Evolutionary conservation across 2,888 invertebrate genomes (phyloP).

Genomic region (Acutogordius australiensis): DNA sequence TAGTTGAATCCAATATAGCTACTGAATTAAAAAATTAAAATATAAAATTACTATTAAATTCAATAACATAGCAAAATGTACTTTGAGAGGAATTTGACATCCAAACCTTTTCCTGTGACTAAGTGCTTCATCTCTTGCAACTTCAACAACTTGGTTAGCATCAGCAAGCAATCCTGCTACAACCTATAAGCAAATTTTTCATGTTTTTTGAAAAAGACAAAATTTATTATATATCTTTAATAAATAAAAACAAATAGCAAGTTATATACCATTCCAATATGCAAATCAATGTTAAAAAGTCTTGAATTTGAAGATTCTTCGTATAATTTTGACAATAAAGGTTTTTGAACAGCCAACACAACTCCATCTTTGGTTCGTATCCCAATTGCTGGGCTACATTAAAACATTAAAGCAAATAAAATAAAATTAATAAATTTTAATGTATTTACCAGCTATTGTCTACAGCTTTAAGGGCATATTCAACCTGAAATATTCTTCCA

Average conservation of each 20-base stretch:
- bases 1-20: no score
- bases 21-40: no score
- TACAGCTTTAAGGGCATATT: conserved; percentile 94
- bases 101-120: conserved; percentile 69
- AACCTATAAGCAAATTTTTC: conserved; percentile 28
- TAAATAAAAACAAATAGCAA: neutral
- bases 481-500: conserved; percentile 93
- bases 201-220: conserved; percentile 7
- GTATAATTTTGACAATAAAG: conserved; percentile 65
- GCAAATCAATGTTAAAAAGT: conserved; percentile 63
- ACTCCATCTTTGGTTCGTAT: conserved; percentile 78
- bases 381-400: conserved; percentile 52
- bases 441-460: conserved; percentile 55
- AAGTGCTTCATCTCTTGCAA: conserved; percentile 66
- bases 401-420: neutral
- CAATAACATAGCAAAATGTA: conserved; percentile 16
- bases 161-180: conserved; percentile 72
- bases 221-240: conserved; percentile 2
- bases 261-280: conserved; percentile 55
- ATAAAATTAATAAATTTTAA: conserved; percentile 5
- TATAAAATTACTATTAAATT: neutral
- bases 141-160: conserved; percentile 64
- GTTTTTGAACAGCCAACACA: conserved; percentile 84
- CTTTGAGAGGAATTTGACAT: conserved; percentile 50
- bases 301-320: conserved; percentile 45